Evolutionary conservation across 2,888 invertebrate genomes (phyloP).

Genomic region (Calephelis perditalis): DNA sequence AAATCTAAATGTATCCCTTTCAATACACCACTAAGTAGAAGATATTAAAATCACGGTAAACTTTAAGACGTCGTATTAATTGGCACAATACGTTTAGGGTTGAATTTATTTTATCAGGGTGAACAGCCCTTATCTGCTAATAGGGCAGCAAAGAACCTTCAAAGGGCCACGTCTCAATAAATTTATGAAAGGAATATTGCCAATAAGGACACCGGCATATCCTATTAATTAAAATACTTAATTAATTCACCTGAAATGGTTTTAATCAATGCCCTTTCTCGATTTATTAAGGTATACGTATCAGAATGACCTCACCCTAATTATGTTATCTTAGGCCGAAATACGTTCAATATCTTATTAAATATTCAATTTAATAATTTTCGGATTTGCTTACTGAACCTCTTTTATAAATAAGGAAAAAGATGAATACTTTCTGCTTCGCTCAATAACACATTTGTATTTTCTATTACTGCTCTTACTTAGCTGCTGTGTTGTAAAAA

Average conservation of each 20-base stretch:
- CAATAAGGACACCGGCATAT: slow-evolving; percentile 74
- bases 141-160: slow-evolving; percentile 37
- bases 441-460: too few species aligned
- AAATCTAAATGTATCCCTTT: too few species aligned
- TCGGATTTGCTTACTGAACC: too few species aligned
- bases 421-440: too few species aligned
- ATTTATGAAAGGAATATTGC: slow-evolving; percentile 78
- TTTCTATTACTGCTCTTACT: too few species aligned
- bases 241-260: slow-evolving; percentile 78
- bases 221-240: slow-evolving; percentile 78
- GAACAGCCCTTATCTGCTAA: slow-evolving; percentile 54
- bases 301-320: slow-evolving; percentile 42
- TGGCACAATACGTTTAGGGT: slow-evolving; percentile 25
- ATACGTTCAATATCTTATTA: slow-evolving; percentile 15
- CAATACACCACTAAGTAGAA: too few species aligned
- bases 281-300: slow-evolving; percentile 67
- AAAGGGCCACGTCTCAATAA: slow-evolving; percentile 74
- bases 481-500: too few species aligned
- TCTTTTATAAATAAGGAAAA: too few species aligned
- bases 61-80: slow-evolving; percentile 1
- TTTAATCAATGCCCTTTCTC: slow-evolving; percentile 73
- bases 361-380: neutral
- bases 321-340: slow-evolving; percentile 26
- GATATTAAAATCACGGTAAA: too few species aligned
- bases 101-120: slow-evolving; percentile 49